Evolutionary conservation across 2,888 invertebrate species (phyloP), one percentile per base, ranked within the genome.

Genomic region (Omphaloscelis lunosa): DNA sequence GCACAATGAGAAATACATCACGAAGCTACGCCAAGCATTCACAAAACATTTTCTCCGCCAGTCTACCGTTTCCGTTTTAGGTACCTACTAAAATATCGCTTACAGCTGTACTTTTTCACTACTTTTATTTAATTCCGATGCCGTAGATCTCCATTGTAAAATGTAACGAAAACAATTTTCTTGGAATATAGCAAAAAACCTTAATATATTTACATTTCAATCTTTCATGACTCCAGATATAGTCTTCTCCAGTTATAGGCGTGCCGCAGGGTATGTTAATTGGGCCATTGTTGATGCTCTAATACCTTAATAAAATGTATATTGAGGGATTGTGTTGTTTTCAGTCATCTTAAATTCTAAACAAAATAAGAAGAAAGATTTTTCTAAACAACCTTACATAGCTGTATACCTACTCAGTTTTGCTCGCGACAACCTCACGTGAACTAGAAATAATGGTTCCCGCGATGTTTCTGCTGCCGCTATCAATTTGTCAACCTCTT

Each of bases 401-500:
- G 39, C 11, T n/a, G 29, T 11, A 51, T 7, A 48, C 23, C 23
- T 9, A 63, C 27, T 68, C 39, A 84, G 23, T 77, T 83, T 68
- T 74, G 68, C 61, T 74, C 59, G 17, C 62, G 58, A 86, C 72
- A 73, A 71, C 39, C 34, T 65, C n/a, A 80, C 73, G 68, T 77
- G 77, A 66, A 83, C 71, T 62, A 71, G 65, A 66, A 84, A 75
- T 80, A 83, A 80, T 74, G 73, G 68, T 65, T 59, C 23, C 56
- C 56, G n/a, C 59, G 62, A 72, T 71, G 71, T 80, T 80, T 75
- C 75, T 75, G 53, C 66, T 62, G 74, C 61, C 53, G 62, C 80
- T 71, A 84, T 75, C 80, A 86, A 86, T 83, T 85, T 85, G 70
- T 85, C 85, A 86, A 85, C 75, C 84, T 80, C 73, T 77, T 75